Percentiles rank a stretch among this genome's conserved stretches.
phyloP scores from a whole-genome alignment of 2,113 vertebrate species.

The Tragelaphus imberbis region DNA sequence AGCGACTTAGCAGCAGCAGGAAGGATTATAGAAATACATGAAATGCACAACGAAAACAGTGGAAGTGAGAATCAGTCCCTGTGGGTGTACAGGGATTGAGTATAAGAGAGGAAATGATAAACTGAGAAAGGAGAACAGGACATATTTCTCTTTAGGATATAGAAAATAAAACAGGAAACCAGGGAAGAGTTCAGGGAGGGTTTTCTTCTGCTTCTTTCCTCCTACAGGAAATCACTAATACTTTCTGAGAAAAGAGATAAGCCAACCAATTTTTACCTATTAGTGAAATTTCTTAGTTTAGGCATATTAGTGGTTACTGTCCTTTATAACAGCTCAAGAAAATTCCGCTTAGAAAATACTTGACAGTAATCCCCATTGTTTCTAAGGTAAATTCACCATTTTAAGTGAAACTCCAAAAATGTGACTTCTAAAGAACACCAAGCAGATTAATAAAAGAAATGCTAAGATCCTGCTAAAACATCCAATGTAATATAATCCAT shows the following conservation, averaged over 20 bases:
- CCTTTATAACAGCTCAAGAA: slow-evolving; percentile 30
- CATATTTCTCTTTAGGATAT: not conserved
- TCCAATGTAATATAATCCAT: not conserved
- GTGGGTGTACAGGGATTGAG: not conserved
- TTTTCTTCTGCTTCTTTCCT: slow-evolving; percentile 1
- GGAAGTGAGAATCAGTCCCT: slow-evolving; percentile 16
- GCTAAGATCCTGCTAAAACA: slow-evolving; percentile 6
- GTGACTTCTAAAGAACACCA: slow-evolving; percentile 15
- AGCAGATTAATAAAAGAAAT: not conserved
- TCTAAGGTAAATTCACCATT: not conserved
- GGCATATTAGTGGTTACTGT: not conserved
- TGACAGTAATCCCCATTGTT: not conserved
- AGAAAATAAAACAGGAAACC: slow-evolving; percentile 12
- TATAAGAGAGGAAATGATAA: slow-evolving; percentile 14
- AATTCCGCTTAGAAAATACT: not conserved
- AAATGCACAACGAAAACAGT: slow-evolving; percentile 6
- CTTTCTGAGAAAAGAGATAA: slow-evolving; percentile 61
- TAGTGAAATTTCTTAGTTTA: slow-evolving; percentile 36
- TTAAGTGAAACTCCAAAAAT: slow-evolving; percentile 17
- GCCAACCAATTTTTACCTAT: slow-evolving; percentile 2
- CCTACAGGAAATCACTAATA: slow-evolving; percentile 51
- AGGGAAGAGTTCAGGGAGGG: not conserved
- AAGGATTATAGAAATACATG: slow-evolving; percentile 20
- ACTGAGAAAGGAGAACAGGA: not conserved
- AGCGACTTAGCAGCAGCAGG: no score